These are phyloP conservation scores for Siniperca scherzeri DNA, from an alignment of 2,797 vertebrate genomes.

Conservation along the genomic window DNA sequence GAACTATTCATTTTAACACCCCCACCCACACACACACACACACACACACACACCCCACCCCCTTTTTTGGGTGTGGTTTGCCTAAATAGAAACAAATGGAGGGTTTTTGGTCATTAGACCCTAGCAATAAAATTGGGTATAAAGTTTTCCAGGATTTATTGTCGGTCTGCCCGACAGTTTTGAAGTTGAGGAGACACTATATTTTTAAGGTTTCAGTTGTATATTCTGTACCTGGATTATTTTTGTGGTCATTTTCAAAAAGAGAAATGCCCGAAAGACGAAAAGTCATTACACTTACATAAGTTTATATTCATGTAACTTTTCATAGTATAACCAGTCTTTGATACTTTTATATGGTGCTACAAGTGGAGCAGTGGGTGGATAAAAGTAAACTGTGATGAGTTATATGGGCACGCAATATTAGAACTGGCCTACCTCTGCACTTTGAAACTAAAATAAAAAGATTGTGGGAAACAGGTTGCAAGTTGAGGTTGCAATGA, in stretches of 20 bases:
- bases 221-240: background rate
- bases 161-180: background rate
- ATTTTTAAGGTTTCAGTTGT: background rate
- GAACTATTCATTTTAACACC: background rate
- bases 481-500: constrained; percentile 37
- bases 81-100: background rate
- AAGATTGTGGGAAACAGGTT: constrained; percentile 30
- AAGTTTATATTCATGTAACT: background rate
- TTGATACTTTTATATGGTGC: background rate
- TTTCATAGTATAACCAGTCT: background rate
- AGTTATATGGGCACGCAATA: background rate
- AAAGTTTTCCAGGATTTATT: background rate
- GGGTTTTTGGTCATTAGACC: background rate
- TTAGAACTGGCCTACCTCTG: constrained; percentile 4
- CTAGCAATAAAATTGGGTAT: background rate
- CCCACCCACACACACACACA: too few relatives aligned
- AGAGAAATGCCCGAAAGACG: too few relatives aligned
- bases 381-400: background rate
- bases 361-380: background rate
- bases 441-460: constrained; percentile 18
- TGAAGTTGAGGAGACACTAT: background rate
- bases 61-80: background rate
- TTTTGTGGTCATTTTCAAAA: too few relatives aligned
- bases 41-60: background rate
- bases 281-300: background rate